A percentile compares a stretch with the other conserved stretches of the same genome.
Conservation (phyloP, 2,113 vertebrate species). For the Gopherus flavomarginatus region DNA sequence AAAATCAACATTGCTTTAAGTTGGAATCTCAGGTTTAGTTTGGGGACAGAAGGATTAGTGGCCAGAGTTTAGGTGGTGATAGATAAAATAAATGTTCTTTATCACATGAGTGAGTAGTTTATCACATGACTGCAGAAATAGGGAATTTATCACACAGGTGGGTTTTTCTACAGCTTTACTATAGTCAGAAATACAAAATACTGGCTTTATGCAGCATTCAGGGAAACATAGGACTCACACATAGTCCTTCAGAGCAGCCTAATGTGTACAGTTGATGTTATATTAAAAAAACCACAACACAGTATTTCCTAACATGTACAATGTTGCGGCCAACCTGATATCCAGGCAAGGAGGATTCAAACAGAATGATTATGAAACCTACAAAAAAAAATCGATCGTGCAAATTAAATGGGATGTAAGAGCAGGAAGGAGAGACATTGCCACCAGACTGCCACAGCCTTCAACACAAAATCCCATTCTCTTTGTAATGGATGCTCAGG, state of each 20-base stretch:
- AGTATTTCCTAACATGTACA: not conserved
- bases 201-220: not conserved
- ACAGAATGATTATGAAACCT: not conserved
- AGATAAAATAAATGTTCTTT: not conserved
- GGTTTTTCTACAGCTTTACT: not conserved
- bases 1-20: not conserved
- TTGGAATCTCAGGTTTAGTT: not conserved
- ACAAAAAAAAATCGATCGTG: not conserved
- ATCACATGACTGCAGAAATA: not conserved
- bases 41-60: slow-evolving; percentile 39
- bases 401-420: not conserved
- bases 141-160: slow-evolving; percentile 2
- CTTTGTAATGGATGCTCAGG: not conserved
- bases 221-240: not conserved
- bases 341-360: not conserved
- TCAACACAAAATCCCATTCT: not conserved
- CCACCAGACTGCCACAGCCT: not conserved
- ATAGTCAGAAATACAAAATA: not conserved
- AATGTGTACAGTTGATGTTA: not conserved
- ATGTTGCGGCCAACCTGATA: not conserved
- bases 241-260: not conserved
- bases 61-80: slow-evolving; percentile 16
- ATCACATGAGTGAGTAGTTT: not conserved
- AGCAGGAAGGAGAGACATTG: not conserved
- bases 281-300: not conserved